Base-by-base conservation (phyloP, 2,113 vertebrate genomes). In the Apeltes quadracus region DNA sequence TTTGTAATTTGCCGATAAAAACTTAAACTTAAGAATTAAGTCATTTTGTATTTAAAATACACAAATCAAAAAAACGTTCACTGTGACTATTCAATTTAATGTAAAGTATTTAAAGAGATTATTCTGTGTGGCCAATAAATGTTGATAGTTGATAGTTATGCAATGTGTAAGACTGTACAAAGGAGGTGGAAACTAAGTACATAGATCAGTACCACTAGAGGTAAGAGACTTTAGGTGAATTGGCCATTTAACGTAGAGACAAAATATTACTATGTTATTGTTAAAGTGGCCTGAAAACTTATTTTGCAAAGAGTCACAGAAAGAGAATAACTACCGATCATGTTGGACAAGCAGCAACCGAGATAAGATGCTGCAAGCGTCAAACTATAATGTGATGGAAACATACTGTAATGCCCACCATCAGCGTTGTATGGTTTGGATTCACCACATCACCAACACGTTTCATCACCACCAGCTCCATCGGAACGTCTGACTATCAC, bases 311-410 rank as follows among this genome's bases (percentile, higher is more conserved):
- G 25, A 43, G 55, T 38, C 1, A 50, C 12, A 32, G n/a, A 44
- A 15, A 68, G 64, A 64, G 36, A 70, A 54, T 63, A 11, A 76
- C 56, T 39, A 32, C 18, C 11, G 8, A 57, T 59, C 10, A 66
- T 66, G 48, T 57, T 29, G 2, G n/a, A 63, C 23, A 14, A 29
- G 55, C 41, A 23, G 48, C 76, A 79, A 80, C 46, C 68, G 44
- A 54, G 53, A 63, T 74, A 83, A 73, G 74, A 81, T 86, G 74
- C 43, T 79, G 27, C 75, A 72, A 81, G 79, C 63, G 38, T 51
- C 27, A 77, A 81, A 73, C 41, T 76, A 69, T 32, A 61, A 34
- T 66, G 29, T 67, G 74, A 25, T 50, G 53, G 46, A n/a, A 59
- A 55, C 29, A 83, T 13, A 76, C 72, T 69, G 76, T 62, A 69